A percentile compares a stretch with the other conserved stretches of the same genome.
Conservation (phyloP, 1,140 invertebrate genomes). For the Protaetia brevitarsis region DNA sequence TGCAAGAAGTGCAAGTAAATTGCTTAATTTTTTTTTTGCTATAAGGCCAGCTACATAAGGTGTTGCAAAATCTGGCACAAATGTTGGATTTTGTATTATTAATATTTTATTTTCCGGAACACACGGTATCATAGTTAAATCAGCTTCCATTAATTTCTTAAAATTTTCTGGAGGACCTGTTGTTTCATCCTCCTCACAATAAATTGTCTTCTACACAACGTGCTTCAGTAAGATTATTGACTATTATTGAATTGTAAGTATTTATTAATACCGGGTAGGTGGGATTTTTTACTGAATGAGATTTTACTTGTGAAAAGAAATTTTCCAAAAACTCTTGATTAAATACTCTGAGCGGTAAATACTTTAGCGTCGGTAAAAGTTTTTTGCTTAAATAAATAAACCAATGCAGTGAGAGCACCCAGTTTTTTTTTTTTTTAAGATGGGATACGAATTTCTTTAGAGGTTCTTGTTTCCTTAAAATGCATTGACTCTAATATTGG, state of each 20-base stretch:
- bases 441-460: background rate
- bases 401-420: background rate
- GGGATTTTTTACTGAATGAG: conserved; percentile 22
- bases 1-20: background rate
- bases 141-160: conserved; percentile 10
- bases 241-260: conserved; percentile 21
- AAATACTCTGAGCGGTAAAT: conserved; percentile 24
- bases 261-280: conserved; percentile 23
- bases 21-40: background rate
- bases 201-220: conserved; percentile 20
- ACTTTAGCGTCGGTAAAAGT: background rate
- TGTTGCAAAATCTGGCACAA: conserved; percentile 7
- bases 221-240: conserved; percentile 26
- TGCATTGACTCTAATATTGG: conserved; percentile 21
- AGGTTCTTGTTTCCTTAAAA: background rate
- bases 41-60: conserved; percentile 8
- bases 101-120: background rate
- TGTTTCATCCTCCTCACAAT: conserved; percentile 29
- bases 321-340: conserved; percentile 29
- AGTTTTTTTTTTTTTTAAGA: conserved; percentile 18
- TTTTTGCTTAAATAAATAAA: conserved; percentile 17
- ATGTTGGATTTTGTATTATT: background rate
- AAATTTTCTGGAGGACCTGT: conserved; percentile 18
- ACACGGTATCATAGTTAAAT: background rate
- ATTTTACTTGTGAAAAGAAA: conserved; percentile 24